These are phyloP conservation scores for Myotis myotis DNA, from an alignment of 2,797 vertebrate species.

Conservation along the genomic window DNA sequence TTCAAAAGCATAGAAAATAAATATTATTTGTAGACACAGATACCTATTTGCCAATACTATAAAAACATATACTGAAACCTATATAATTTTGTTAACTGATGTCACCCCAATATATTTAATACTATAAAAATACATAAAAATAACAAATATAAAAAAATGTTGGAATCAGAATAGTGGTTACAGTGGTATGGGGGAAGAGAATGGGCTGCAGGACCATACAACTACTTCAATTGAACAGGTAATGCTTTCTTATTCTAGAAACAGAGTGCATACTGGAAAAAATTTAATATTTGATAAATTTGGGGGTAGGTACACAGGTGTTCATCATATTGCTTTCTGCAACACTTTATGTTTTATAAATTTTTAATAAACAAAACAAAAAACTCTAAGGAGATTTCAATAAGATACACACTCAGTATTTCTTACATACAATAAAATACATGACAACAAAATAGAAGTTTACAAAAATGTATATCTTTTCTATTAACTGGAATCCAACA, in stretches of 20 bases:
- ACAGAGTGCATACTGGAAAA: neutral
- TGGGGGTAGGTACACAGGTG: neutral
- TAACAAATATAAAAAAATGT: neutral
- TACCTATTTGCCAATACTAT: neutral
- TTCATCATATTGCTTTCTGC: neutral
- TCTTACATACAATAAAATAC: neutral
- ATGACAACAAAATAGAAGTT: neutral
- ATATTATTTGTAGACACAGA: neutral
- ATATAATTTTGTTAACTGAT: neutral
- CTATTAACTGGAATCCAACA: neutral
- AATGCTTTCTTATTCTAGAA: slow-evolving; percentile 21
- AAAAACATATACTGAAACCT: neutral
- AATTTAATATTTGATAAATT: neutral
- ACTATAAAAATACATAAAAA: neutral
- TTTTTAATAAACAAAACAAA: slow-evolving; percentile 4
- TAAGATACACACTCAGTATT: neutral
- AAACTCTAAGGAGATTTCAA: neutral
- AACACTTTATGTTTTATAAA: slow-evolving; percentile 15
- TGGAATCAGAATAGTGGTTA: neutral
- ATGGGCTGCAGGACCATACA: neutral
- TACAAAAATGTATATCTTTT: slow-evolving; percentile 5
- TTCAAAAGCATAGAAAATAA: neutral
- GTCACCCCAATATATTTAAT: neutral
- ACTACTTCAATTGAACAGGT: neutral
- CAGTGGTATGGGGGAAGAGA: neutral